A percentile compares a stretch with the other conserved stretches of the same genome.
Evolutionary conservation across 2,888 invertebrate species (phyloP).

Genomic region (Lapara coniferarum): DNA sequence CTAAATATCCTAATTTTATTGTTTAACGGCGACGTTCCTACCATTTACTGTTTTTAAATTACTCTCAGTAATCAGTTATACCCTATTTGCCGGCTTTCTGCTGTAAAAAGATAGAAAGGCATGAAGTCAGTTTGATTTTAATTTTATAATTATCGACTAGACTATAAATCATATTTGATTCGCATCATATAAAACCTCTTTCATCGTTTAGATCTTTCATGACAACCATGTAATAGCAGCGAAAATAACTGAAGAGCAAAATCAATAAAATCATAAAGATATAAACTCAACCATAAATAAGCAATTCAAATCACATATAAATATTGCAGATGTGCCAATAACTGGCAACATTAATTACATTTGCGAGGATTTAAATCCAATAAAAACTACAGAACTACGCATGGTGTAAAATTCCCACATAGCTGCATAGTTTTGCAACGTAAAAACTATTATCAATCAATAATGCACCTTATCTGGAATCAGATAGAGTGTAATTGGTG

Average conservation of each 20-base stretch:
- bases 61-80: too few species aligned
- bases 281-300: slow-evolving; percentile 1
- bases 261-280: neutral
- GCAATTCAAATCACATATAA: slow-evolving; percentile 27
- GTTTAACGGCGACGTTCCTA: too few species aligned
- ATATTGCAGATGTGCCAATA: slow-evolving; percentile 28
- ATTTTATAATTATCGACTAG: too few species aligned
- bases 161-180: neutral
- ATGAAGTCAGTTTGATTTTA: too few species aligned
- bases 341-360: slow-evolving; percentile 29
- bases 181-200: neutral
- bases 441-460: neutral
- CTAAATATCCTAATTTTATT: too few species aligned
- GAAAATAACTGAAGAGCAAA: neutral
- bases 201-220: neutral
- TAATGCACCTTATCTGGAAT: neutral
- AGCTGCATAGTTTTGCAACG: slow-evolving; percentile 30
- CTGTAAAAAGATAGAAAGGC: too few species aligned
- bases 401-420: slow-evolving; percentile 47
- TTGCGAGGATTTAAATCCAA: slow-evolving; percentile 31
- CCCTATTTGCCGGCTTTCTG: too few species aligned
- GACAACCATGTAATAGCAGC: neutral
- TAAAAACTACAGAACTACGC: slow-evolving; percentile 32
- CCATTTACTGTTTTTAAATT: too few species aligned
- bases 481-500: slow-evolving; percentile 1